Base-by-base conservation (phyloP, 1,140 invertebrate species). In the Drosophila micromelanica region DNA sequence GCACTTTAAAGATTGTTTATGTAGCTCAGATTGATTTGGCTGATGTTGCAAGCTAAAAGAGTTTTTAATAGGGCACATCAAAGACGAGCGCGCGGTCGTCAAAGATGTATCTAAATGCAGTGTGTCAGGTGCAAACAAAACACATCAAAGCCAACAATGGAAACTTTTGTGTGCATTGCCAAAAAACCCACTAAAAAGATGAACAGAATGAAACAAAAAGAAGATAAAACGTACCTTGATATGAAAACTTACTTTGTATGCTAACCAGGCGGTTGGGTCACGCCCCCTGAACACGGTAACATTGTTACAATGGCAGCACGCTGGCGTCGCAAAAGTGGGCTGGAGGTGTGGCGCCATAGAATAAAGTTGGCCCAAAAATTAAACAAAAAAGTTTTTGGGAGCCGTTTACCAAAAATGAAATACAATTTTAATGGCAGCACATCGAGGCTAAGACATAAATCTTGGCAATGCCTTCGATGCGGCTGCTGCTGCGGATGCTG, bases 371-470 rank as follows among this genome's bases (percentile, higher is more conserved):
- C 40, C 40, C 64, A 40, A 56, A 40, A 71, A 35, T 32, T 8
- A 54, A 35, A 30, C 32, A 70, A 45, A 65, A 71, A 63, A 60
- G 40, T 46, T 78, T 61, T 51, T 17, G 13, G 55, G 37, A 23
- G 52, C 37, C 35, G 43, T 54, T 48, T 20, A 48, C 32, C 45
- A 49, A 43, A 80, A 77, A 74, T 64, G 46, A 68, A 76, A 76
- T 67, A 74, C 74, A 80, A 59, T 74, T 86, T 86, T 72, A 85
- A 78, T 74, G 69, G 61, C 48, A 11, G 42, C 9, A 12, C 48
- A 35, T 32, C 27, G 42, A 56, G 68, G 51, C 61, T 52, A 37
- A 32, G 13, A 32, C 62, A 86, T 86, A 86, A 86, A 86, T 86
- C 78, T 78, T 64, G 15, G 11, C 52, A 69, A 57, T 69, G 35